Base-by-base conservation (phyloP, 2,113 vertebrate genomes). In the Xiphophorus couchianus region DNA sequence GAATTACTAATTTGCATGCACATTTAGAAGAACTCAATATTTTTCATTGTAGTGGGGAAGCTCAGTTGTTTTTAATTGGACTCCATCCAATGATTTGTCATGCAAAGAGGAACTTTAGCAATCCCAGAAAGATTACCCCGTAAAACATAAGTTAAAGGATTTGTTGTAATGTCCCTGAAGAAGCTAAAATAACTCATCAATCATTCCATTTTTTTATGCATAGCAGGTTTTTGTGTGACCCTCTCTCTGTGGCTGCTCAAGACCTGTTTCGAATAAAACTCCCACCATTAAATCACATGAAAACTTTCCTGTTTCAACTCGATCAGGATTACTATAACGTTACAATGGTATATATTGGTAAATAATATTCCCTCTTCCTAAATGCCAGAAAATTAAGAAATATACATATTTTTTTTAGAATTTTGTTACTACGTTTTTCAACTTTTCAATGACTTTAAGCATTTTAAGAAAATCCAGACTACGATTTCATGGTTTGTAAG, bases 141-240 rank as follows among this genome's bases (percentile, higher is more conserved):
- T 58, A 31, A 63, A 62, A 62, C 15, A 63, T 19, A 63, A 63
- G 19, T 19, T 11, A 15, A 63, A 63, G 1, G 7, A 11, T 31
- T 17, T 62, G 22, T 15, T 15, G 28, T 30, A 62, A 30, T 15
- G 13, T 62, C 61, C 61, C 61, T 6, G 17, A 63, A 63, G 62
- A 15, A 17, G 22, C 51, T 58, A 58, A 31, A 31, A 31, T 27
- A 31, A 63, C 19, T 31, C 6, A 63, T 30, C 8, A 63, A 63
- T 63, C 62, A 63, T 33, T 22, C 51, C 25, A 22, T 7, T 8
- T 31, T 31, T 63, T 62, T 60, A 63, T 77, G 1, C 30, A 33
- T 19, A 58, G 64, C 19, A 35, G 69, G 85, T 70, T 69, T 68
- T 70, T 68, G 60, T 62, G 62, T 13, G 54, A 82, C 58, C 39